These are phyloP conservation scores for Epinephelus fuscoguttatus DNA, from an alignment of 2,113 vertebrate species.

Conservation along the genomic window DNA sequence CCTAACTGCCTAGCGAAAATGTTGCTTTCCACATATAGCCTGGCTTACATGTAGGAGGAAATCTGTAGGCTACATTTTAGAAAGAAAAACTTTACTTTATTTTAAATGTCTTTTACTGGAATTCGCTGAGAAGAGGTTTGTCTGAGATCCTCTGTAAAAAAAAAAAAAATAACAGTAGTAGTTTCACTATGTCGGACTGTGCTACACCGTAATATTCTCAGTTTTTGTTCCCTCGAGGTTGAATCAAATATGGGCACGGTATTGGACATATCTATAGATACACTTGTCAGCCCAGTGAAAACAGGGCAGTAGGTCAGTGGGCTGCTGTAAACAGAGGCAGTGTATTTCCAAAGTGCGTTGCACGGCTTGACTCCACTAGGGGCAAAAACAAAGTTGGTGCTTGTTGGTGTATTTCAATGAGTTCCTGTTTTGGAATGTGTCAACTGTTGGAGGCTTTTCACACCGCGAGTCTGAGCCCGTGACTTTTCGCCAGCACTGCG, in stretches of 20 bases:
- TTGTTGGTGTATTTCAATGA: conserved; percentile 67
- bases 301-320: conserved; percentile 12
- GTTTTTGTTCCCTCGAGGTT: no score
- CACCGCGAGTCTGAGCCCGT: background rate
- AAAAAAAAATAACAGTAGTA: background rate
- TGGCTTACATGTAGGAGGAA: background rate
- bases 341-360: background rate
- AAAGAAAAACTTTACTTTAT: background rate
- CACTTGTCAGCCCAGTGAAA: background rate
- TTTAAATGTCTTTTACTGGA: background rate
- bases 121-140: background rate
- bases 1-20: background rate
- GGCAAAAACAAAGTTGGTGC: conserved; percentile 53
- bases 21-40: background rate
- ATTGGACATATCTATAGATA: background rate
- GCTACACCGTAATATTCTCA: background rate
- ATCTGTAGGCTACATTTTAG: background rate
- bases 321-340: background rate
- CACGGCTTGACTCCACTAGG: conserved; percentile 47
- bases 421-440: conserved; percentile 80
- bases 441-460: background rate
- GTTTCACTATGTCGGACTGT: background rate
- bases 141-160: background rate
- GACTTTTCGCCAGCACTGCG: background rate
- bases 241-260: background rate